These are phyloP conservation scores for Luidia sarsii DNA, from an alignment of 53 echinoderm and acorn worm genomes.

Conservation along the genomic window DNA sequence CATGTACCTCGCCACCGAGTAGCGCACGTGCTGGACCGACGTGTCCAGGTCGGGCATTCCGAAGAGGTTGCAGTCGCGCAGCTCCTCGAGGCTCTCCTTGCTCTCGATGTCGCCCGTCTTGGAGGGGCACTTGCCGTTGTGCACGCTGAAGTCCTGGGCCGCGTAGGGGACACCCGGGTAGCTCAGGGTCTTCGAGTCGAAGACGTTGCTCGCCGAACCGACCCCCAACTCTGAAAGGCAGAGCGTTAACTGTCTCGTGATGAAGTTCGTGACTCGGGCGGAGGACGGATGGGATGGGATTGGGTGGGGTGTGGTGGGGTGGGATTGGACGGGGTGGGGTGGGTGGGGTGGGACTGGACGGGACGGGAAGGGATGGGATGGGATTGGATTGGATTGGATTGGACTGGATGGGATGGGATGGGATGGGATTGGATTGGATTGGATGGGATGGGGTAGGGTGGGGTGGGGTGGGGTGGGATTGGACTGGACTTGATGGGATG, in stretches of 20 bases:
- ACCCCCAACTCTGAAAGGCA: not conserved
- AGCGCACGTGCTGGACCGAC: constrained; percentile 64
- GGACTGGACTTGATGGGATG: constrained; percentile 46
- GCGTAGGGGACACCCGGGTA: constrained; percentile 72
- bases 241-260: too few relatives aligned
- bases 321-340: too few relatives aligned
- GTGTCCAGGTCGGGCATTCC: constrained; percentile 78
- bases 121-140: constrained; percentile 62
- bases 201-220: constrained; percentile 32
- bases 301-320: too few relatives aligned
- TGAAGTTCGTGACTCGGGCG: too few relatives aligned
- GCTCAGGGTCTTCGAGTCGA: constrained; percentile 30
- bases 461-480: too few relatives aligned
- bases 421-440: not conserved
- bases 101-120: constrained; percentile 65
- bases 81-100: constrained; percentile 54
- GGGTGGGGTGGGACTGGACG: too few relatives aligned
- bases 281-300: too few relatives aligned
- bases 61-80: constrained; percentile 78
- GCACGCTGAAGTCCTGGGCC: constrained; percentile 73
- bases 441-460: not conserved
- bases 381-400: constrained; percentile 1
- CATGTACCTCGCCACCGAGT: constrained; percentile 71
- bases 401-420: not conserved
- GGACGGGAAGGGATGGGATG: not conserved